A percentile compares a stretch with the other conserved stretches of the same genome.
phyloP scores from a whole-genome alignment of 2,797 vertebrate genomes.

The Carapus acus region DNA sequence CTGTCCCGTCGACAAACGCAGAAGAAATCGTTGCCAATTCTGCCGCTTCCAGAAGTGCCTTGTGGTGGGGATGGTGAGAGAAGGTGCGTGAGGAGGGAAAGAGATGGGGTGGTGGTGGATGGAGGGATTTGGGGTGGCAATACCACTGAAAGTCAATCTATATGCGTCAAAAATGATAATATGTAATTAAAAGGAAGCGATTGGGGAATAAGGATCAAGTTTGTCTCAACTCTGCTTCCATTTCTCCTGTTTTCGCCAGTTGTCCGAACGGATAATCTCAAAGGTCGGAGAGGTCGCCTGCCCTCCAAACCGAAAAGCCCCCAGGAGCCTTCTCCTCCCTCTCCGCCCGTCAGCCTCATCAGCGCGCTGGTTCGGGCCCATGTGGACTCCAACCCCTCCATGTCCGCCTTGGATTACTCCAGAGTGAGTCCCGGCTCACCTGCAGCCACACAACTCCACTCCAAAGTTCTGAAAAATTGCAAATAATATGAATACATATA shows the following conservation, averaged over 20 bases:
- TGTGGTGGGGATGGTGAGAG: conserved; percentile 97
- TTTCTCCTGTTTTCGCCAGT: conserved; percentile 68
- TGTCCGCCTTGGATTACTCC: conserved; percentile 97
- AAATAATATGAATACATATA: too few relatives aligned
- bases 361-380: conserved; percentile 96
- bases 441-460: conserved; percentile 1
- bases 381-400: conserved; percentile 98
- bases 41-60: conserved; percentile 99
- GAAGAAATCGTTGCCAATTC: conserved; percentile 96
- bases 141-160: too few relatives aligned
- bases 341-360: conserved; percentile 95
- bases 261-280: conserved; percentile 95
- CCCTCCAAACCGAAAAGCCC: conserved; percentile 99
- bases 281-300: conserved; percentile 94
- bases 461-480: too few relatives aligned
- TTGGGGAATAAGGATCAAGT: neutral
- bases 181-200: too few relatives aligned
- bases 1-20: conserved; percentile 96
- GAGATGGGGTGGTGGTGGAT: too few relatives aligned
- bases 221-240: too few relatives aligned
- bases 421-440: conserved; percentile 75
- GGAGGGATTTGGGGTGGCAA: too few relatives aligned
- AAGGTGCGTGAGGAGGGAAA: conserved; percentile 82
- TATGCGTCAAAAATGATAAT: too few relatives aligned
- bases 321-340: conserved; percentile 92